Base-by-base conservation (phyloP, 2,888 invertebrate genomes). In the Ecliptopera silaceata region DNA sequence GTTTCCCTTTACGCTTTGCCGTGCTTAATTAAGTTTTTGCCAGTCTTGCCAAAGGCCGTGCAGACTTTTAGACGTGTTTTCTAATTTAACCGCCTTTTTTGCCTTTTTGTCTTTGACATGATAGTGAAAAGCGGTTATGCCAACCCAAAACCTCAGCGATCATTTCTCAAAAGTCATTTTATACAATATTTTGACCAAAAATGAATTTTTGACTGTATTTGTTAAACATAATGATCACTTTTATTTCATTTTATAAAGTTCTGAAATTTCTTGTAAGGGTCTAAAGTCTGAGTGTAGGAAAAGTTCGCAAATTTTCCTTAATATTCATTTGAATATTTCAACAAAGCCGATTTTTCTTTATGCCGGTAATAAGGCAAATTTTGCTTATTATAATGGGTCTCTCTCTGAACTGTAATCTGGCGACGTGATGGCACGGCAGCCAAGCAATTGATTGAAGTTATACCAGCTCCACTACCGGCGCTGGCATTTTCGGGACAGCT, bases 21-120 rank as follows among this genome's bases (percentile, higher is more conserved):
- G 41, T 56, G 36, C 52, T 47, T 64, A 62, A 62, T 62, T 61
- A 55, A 61, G 60, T 64, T 62, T 56, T 64, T 60, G 53, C 45
- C 55, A 36, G 26, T 51, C 29, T 38, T 44, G 52, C 18, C 34
- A 38, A 13, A 13, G 32, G 38, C 44, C 38, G 36, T 43, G 38
- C n/a, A 12, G 26, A 45, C 53, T 50, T 47, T 39, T 18, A 34
- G 41, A 29, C 45, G 44, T 32, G 32, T 34, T 45, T 47, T 44
- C 31, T 50, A 50, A 60, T 47, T 53, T 53, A 15, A 0, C 18
- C 45, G 22, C n/a, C n/a, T n/a, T n/a, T n/a, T n/a, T n/a, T n/a
- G n/a, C n/a, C n/a, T n/a, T n/a, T n/a, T 38, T 11, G 44, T 38
- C 44, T 49, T 45, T 56, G 44, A 49, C 36, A 18, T 38, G 32